phyloP scores from a whole-genome alignment of 2,113 vertebrate species.

The Muntiacus muntjak region DNA sequence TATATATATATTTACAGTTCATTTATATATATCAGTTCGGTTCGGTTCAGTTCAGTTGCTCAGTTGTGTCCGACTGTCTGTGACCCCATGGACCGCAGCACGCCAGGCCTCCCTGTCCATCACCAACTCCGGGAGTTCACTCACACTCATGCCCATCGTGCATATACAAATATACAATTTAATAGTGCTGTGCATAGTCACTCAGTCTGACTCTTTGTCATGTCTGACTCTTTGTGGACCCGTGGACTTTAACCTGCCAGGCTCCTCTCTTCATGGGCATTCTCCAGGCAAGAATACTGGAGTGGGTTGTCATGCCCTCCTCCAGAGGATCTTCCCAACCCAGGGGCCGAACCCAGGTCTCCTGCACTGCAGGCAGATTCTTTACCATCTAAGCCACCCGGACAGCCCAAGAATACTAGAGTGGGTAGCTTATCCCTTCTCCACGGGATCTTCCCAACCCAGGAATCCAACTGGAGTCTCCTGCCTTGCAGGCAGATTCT shows the following conservation, averaged over 20 bases:
- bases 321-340: neutral
- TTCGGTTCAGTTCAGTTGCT: no score
- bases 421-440: neutral
- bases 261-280: neutral
- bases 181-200: no score
- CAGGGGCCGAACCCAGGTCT: rapidly evolving
- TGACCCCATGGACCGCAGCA: no score
- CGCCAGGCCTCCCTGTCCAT: no score
- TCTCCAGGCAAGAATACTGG: neutral
- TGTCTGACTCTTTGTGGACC: neutral
- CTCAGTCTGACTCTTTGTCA: no score
- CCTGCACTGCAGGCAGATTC: neutral
- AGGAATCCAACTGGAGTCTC: neutral
- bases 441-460: neutral
- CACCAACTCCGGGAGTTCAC: no score
- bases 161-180: no score
- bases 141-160: no score
- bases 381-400: neutral
- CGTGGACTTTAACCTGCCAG: neutral
- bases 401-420: neutral
- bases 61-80: no score
- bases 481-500: neutral
- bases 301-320: neutral
- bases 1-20: neutral
- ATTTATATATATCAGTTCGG: neutral